Base-by-base conservation (phyloP, 1,140 invertebrate genomes). In the Bradysia coprophila region DNA sequence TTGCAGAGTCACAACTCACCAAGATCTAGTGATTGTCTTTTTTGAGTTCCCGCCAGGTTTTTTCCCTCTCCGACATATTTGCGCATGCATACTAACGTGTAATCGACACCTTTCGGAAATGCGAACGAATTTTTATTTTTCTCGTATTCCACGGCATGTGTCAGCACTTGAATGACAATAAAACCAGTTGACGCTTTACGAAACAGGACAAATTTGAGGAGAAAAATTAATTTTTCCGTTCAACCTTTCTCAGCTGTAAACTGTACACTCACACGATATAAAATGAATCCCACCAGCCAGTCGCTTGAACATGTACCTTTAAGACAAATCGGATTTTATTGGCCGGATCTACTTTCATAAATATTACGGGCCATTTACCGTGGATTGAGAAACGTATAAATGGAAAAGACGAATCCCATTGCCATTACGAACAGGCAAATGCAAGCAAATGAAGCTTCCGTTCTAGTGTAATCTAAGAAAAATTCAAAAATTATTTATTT, bases 301-400 rank as follows among this genome's bases (percentile, higher is more conserved):
- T 23, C 87, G 65, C 57, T 91, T 91, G 63, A 88, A 88, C 75
- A 86, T 89, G 54, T 91, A 91, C n/a, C n/a, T n/a, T n/a, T n/a
- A n/a, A n/a, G n/a, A n/a, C n/a, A n/a, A n/a, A n/a, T n/a, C n/a
- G n/a, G n/a, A n/a, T n/a, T n/a, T n/a, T n/a, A n/a, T n/a, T n/a
- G n/a, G n/a, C n/a, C n/a, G n/a, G n/a, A n/a, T n/a, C n/a, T n/a
- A n/a, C n/a, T n/a, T n/a, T n/a, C n/a, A n/a, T n/a, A n/a, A n/a
- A n/a, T n/a, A n/a, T n/a, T n/a, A n/a, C n/a, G n/a, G n/a, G n/a
- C n/a, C n/a, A n/a, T n/a, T n/a, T n/a, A n/a, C 8, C 86, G 69
- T 9, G 82, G 81, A 54, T 89, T 83, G 45, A 71, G 67, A 56
- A 91, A 85, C 4, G 86, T 86, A 52, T 90, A 91, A 43, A 82